Conservation (phyloP, 2,797 vertebrate genomes). For the Euphonia xanthogaster region DNA sequence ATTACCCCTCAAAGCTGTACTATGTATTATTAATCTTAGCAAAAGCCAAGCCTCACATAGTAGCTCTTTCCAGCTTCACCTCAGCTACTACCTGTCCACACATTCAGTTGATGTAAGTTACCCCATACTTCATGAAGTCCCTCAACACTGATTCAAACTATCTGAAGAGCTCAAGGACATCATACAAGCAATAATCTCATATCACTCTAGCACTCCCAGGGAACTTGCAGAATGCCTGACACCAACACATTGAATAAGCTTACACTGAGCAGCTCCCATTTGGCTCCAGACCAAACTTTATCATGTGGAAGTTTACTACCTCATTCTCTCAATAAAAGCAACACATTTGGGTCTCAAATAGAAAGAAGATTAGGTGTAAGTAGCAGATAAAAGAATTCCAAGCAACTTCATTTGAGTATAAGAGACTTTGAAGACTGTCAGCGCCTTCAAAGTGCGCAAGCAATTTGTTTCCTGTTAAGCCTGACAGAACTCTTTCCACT, state of each 20-base stretch:
- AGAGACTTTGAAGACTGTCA: neutral
- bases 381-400: neutral
- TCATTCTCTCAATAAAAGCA: neutral
- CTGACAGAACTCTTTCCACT: neutral
- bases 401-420: neutral
- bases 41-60: neutral
- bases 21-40: neutral
- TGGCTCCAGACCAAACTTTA: neutral
- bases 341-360: neutral
- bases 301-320: neutral
- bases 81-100: neutral
- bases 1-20: neutral
- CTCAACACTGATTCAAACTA: neutral
- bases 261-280: neutral
- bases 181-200: rapidly evolving
- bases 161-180: neutral
- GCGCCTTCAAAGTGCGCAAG: neutral
- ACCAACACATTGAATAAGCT: neutral
- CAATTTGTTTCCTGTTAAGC: neutral
- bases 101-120: neutral
- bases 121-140: neutral
- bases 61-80: neutral
- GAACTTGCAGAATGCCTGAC: neutral
- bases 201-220: neutral
- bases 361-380: neutral